A percentile compares a stretch with the other conserved stretches of the same genome.
Conservation (phyloP, 2,888 invertebrate genomes). For the Epistrophella euchroma region DNA sequence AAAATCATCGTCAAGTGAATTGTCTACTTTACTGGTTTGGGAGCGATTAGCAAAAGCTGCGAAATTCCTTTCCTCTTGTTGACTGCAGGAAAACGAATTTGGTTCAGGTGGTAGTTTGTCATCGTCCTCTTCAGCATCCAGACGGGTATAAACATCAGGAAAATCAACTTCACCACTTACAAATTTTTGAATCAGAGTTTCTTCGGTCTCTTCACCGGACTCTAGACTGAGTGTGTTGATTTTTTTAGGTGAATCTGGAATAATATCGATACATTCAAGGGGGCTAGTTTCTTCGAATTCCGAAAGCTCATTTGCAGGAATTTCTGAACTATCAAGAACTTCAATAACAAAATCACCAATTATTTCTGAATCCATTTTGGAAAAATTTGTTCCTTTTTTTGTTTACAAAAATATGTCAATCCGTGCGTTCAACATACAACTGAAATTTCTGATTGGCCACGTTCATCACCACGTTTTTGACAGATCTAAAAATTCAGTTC, state of each 20-base stretch:
- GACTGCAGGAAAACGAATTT: neutral
- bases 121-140: conserved; percentile 84
- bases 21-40: conserved; percentile 45
- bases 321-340: conserved; percentile 81
- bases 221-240: neutral
- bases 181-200: conserved; percentile 88
- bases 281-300: conserved; percentile 82
- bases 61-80: conserved; percentile 27
- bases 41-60: conserved; percentile 4
- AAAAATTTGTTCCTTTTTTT: neutral
- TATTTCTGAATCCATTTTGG: conserved; percentile 35
- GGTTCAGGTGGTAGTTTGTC: conserved; percentile 77
- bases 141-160: conserved; percentile 86
- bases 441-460: too few relatives aligned
- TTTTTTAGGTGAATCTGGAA: conserved; percentile 47
- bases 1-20: conserved; percentile 48
- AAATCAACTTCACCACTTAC: conserved; percentile 89
- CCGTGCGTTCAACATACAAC: too few relatives aligned
- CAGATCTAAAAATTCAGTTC: too few relatives aligned
- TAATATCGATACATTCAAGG: conserved; percentile 78
- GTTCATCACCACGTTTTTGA: too few relatives aligned
- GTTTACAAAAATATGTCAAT: too few relatives aligned
- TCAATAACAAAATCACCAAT: conserved; percentile 79
- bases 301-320: conserved; percentile 81
- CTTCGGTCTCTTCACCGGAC: conserved; percentile 81